These are phyloP conservation scores for Congeria kusceri DNA, from an alignment of 2,888 invertebrate species.

Conservation along the genomic window DNA sequence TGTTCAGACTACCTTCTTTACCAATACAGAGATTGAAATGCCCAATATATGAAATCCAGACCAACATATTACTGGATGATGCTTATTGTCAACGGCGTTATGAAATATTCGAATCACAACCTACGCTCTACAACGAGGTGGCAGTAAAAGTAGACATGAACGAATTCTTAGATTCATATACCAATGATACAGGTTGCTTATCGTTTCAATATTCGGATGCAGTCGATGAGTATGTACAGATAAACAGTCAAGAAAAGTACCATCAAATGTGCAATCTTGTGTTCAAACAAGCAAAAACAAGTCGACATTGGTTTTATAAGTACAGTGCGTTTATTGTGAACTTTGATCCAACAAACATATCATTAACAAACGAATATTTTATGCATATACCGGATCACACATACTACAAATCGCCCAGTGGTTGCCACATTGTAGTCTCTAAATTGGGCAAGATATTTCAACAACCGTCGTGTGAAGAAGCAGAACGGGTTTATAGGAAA, in stretches of 20 bases:
- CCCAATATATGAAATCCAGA: too few relatives aligned
- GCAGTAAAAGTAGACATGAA: too few relatives aligned
- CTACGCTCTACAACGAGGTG: too few relatives aligned
- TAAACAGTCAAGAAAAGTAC: neutral
- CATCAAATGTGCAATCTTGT: neutral
- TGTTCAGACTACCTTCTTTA: too few relatives aligned
- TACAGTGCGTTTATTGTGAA: neutral
- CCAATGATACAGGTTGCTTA: too few relatives aligned
- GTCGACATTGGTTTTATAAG: neutral
- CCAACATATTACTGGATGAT: too few relatives aligned
- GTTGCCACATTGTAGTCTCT: slow-evolving; percentile 13
- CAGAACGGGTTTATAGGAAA: neutral
- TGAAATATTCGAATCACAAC: too few relatives aligned
- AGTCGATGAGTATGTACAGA: neutral
- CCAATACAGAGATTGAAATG: too few relatives aligned
- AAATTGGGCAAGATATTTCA: slow-evolving; percentile 11
- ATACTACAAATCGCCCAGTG: slow-evolving; percentile 1
- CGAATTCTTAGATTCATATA: too few relatives aligned
- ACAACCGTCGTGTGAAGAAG: slow-evolving; percentile 11
- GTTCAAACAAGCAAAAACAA: neutral
- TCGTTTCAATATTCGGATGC: neutral
- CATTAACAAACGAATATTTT: slow-evolving; percentile 16
- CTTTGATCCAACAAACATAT: neutral
- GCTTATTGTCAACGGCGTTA: too few relatives aligned
- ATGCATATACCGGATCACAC: neutral